phyloP scores from a whole-genome alignment of 2,888 invertebrate species.

The Heteromurus nitidus region DNA sequence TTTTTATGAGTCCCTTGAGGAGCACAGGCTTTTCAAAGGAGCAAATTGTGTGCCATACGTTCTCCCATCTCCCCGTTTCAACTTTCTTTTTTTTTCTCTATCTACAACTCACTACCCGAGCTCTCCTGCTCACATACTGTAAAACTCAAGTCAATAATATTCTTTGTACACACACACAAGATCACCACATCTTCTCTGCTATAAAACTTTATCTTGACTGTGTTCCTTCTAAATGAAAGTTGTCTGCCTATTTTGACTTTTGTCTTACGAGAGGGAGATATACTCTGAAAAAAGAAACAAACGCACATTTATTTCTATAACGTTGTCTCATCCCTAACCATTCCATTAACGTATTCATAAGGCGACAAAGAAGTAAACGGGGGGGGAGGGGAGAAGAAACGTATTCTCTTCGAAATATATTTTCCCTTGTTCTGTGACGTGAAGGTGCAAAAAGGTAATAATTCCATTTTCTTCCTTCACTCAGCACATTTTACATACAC shows the following conservation, averaged over 20 bases:
- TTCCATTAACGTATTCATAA: slow-evolving; percentile 14
- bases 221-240: too few relatives aligned
- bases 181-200: too few relatives aligned
- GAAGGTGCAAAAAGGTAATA: slow-evolving; percentile 45
- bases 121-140: too few relatives aligned
- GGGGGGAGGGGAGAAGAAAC: slow-evolving; percentile 17
- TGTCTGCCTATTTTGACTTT: too few relatives aligned
- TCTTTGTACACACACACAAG: slow-evolving; percentile 22
- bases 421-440: not conserved
- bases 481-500: slow-evolving; percentile 24
- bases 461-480: slow-evolving; percentile 37
- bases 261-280: not conserved
- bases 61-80: slow-evolving; percentile 71
- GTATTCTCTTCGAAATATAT: too few relatives aligned
- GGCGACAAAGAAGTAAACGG: slow-evolving; percentile 12
- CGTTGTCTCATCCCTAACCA: slow-evolving; percentile 18
- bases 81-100: slow-evolving; percentile 73
- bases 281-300: slow-evolving; percentile 68
- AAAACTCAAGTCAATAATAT: slow-evolving; percentile 33
- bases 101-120: slow-evolving; percentile 27
- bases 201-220: too few relatives aligned
- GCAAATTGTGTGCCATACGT: slow-evolving; percentile 74
- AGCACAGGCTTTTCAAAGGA: slow-evolving; percentile 67
- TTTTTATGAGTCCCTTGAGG: slow-evolving; percentile 73
- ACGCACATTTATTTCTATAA: slow-evolving; percentile 70